phyloP scores from a whole-genome alignment of 2,888 invertebrate species.

The Carpatolechia fugitivella region DNA sequence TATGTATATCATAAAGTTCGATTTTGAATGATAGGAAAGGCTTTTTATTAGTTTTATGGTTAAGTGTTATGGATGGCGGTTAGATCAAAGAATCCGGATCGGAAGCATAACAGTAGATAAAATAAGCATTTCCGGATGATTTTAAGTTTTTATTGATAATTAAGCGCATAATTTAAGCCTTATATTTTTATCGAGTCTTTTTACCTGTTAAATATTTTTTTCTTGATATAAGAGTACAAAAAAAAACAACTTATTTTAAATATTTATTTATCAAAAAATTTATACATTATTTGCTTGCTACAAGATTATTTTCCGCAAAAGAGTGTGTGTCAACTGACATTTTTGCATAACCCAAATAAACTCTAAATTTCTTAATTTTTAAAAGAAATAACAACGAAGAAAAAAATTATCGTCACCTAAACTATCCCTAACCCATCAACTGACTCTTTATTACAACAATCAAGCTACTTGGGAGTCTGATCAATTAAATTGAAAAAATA shows the following conservation, averaged over 20 bases:
- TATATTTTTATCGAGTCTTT: too few relatives aligned
- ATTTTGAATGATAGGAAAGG: background rate
- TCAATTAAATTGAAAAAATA: background rate
- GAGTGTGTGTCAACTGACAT: too few relatives aligned
- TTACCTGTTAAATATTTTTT: too few relatives aligned
- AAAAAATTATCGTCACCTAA: background rate
- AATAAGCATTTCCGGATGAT: background rate
- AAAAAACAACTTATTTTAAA: too few relatives aligned
- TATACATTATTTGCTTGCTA: too few relatives aligned
- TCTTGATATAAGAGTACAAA: too few relatives aligned
- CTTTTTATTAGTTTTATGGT: background rate
- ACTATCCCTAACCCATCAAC: background rate
- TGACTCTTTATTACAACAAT: background rate
- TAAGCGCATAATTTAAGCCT: too few relatives aligned
- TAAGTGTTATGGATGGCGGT: conserved; percentile 1
- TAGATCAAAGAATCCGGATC: background rate
- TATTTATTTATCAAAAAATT: too few relatives aligned
- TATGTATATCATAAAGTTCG: background rate
- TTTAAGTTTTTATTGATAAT: background rate
- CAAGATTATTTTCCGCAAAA: too few relatives aligned
- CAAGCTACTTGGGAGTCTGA: conserved; percentile 1
- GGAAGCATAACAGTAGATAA: background rate
- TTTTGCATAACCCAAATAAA: too few relatives aligned
- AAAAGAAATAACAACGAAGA: too few relatives aligned
- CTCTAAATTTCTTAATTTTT: too few relatives aligned